Base-by-base conservation (phyloP, 2,888 invertebrate species). In the Stratiomys singularior region DNA sequence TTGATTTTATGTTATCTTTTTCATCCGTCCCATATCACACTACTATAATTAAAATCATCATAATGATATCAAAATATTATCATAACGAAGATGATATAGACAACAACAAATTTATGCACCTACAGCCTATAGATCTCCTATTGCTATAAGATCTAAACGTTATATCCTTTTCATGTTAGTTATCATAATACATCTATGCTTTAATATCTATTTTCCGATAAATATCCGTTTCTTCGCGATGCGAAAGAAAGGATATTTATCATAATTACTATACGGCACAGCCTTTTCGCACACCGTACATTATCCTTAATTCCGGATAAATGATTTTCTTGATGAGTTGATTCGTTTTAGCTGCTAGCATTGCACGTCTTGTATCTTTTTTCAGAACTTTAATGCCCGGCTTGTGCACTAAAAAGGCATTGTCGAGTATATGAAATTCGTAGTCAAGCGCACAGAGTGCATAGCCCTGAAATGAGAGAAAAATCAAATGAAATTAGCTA, bases 331-430 rank as follows among this genome's bases (percentile, higher is more conserved):
- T 93, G 81, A 96, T 93, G 81, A 93, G 90, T 80, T 91, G 89
- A 83, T 93, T 93, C 82, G 96, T 96, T 84, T 93, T 93, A 56
- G 90, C 90, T 5, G 94, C 93, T 76, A 95, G 88, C 83, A 91
- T 89, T 71, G 94, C 93, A 76, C 96, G 89, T 81, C 93, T 92
- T 25, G 92, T 88, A 85, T 96, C 94, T 85, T 92, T 93, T 84
- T 92, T 93, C 86, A 92, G 92, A 74, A 92, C 89, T 86, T 97
- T 97, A 82, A 97, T 96, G 71, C 97, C 96, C 0, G 97, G 97
- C 82, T 95, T 94, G 88, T 97, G 97, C 72, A 94, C 94, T 78
- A 97, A 89, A 87, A 96, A 97, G n/a, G 95, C 96, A 87, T 96
- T 96, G 88, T 97, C 95, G 84, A 97, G 88, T 83, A 97, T 96